phyloP scores from a whole-genome alignment of 2,888 invertebrate genomes.

The Periphyllus acericola region DNA sequence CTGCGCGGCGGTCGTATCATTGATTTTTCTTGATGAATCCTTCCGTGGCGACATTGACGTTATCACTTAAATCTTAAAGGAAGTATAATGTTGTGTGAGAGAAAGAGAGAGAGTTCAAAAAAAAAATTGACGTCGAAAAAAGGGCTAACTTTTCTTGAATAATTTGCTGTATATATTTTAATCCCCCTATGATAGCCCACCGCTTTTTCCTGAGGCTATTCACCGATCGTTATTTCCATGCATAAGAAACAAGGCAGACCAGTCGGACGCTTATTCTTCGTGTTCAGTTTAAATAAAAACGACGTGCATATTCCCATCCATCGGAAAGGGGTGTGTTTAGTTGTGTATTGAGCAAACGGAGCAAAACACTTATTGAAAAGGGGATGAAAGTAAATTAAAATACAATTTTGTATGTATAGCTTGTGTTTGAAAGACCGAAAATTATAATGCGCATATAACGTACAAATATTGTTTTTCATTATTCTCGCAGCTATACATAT shows the following conservation, averaged over 20 bases:
- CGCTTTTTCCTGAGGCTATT: neutral
- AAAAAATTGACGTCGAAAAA: neutral
- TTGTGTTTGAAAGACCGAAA: slow-evolving; percentile 12
- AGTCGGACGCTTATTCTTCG: neutral
- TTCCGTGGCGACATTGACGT: neutral
- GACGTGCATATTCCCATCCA: slow-evolving; percentile 17
- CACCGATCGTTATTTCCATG: slow-evolving; percentile 6
- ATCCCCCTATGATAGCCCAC: neutral
- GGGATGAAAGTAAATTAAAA: slow-evolving; percentile 30
- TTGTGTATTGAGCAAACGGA: slow-evolving; percentile 13
- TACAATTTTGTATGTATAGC: slow-evolving; percentile 17
- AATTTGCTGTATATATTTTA: neutral
- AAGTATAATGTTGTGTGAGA: too few species aligned
- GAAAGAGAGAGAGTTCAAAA: neutral
- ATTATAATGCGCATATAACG: slow-evolving; percentile 13
- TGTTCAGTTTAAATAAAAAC: slow-evolving; percentile 22
- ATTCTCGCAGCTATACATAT: neutral
- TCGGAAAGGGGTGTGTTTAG: neutral
- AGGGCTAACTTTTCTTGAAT: slow-evolving; percentile 4
- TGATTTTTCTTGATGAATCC: neutral
- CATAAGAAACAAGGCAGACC: slow-evolving; percentile 1
- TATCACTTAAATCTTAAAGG: slow-evolving; percentile 7
- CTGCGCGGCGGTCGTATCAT: neutral
- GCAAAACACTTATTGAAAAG: slow-evolving; percentile 29
- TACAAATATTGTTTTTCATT: slow-evolving; percentile 25